Evolutionary conservation across 1,140 invertebrate species (phyloP).

Genomic region (Trigoniulus corallinus): DNA sequence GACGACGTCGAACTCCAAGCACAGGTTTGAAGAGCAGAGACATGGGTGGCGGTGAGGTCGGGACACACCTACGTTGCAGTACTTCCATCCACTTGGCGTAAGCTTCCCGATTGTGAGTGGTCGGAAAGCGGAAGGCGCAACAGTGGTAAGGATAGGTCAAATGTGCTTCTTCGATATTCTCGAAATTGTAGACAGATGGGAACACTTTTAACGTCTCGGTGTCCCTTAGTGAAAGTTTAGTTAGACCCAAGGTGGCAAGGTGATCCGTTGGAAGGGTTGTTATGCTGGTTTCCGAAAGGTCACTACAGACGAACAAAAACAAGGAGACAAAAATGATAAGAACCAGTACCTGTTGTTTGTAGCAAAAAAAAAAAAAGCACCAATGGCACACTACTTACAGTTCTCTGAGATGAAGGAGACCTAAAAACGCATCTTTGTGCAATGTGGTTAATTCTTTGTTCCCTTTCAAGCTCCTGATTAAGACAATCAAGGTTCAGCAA

Average conservation of each 20-base stretch:
- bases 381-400: no score
- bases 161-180: slow-evolving; percentile 33
- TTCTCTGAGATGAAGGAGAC: slow-evolving; percentile 5
- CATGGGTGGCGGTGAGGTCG: no score
- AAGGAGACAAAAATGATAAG: slow-evolving; percentile 3
- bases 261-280: slow-evolving; percentile 50
- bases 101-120: slow-evolving; percentile 48
- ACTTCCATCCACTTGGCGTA: slow-evolving; percentile 23
- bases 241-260: slow-evolving; percentile 38
- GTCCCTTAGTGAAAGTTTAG: slow-evolving; percentile 48
- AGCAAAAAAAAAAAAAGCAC: no score
- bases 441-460: slow-evolving; percentile 7
- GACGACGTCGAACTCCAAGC: no score
- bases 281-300: slow-evolving; percentile 56
- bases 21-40: no score
- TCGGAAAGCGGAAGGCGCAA: slow-evolving; percentile 69
- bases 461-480: slow-evolving; percentile 13
- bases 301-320: slow-evolving; percentile 29
- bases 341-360: neutral
- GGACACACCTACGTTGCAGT: no score
- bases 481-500: neutral
- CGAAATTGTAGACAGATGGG: slow-evolving; percentile 63
- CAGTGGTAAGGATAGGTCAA: slow-evolving; percentile 77
- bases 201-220: slow-evolving; percentile 56
- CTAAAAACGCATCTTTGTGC: slow-evolving; percentile 5